Base-by-base conservation (phyloP, 2,113 vertebrate genomes). In the Actenoides lindsayi region DNA sequence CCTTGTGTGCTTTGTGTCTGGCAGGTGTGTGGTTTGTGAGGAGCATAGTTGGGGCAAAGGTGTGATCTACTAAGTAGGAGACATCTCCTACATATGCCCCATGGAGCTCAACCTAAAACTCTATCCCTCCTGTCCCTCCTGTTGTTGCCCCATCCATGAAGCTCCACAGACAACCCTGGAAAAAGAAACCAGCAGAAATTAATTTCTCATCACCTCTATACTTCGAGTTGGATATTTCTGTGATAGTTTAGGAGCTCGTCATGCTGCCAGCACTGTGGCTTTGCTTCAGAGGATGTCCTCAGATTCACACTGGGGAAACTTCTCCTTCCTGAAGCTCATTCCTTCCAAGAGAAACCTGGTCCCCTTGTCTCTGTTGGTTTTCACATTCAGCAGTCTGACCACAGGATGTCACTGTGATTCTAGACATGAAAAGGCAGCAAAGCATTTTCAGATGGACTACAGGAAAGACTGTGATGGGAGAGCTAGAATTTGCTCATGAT, bases 391-490 rank as follows among this genome's bases (percentile, higher is more conserved):
- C 54, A 9, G 18, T 70, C 28, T 75, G 83, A 2, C 96, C 96
- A 79, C 86, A 62, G 76, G 95, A 82, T 95, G 96, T 96, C 96
- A 82, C 88, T 95, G 94, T n/a, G 25, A 44, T 20, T 53, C 90
- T 90, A 84, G 79, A 24, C 30, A 31, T 1, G 1, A 18, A 25
- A 10, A 39, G 62, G 13, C 25, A 2, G 6, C 74, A 7, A 35
- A 69, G 16, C 23, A 2, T 8, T 69, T 60, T 21, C 16, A 4
- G 9, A 12, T 5, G 39, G 33, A 5, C 63, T 83, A 60, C 14
- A 4, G 39, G 33, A 25, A 56, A 13, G 48, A 37, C 50, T 6
- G 1, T 0, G 2, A 24, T 12, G 54, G 67, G 21, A 64, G 17
- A 57, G 30, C 7, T 44, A 13, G 25, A 8, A 24, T 74, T 54